These are phyloP conservation scores for Caenorhabditis latens DNA, from an alignment of 1,140 invertebrate species.

Conservation along the genomic window DNA sequence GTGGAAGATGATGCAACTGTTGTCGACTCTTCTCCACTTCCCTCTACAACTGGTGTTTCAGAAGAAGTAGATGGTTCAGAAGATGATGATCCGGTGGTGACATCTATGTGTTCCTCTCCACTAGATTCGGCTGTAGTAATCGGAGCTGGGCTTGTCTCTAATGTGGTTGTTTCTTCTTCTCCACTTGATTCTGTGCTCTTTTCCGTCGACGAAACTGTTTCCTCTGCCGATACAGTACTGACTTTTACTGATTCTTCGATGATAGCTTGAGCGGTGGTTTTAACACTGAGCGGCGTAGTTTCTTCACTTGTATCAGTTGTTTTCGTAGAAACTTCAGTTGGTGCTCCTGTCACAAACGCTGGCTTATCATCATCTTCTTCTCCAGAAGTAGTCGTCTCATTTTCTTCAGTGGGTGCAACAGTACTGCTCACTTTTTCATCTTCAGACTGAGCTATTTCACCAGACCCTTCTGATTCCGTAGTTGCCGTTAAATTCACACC, in stretches of 20 bases:
- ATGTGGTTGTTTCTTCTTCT: conserved; percentile 32
- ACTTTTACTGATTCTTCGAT: conserved; percentile 6
- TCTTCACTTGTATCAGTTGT: conserved; percentile 41
- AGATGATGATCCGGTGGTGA: neutral
- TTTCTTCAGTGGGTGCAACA: neutral
- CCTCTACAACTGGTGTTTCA: neutral
- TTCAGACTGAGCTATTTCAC: neutral
- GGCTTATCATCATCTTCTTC: conserved; percentile 8
- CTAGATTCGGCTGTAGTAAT: conserved; percentile 7
- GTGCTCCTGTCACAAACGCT: conserved; percentile 25
- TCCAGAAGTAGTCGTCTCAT: conserved; percentile 10
- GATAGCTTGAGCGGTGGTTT: conserved; percentile 4
- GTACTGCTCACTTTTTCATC: conserved; percentile 14
- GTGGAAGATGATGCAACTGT: neutral
- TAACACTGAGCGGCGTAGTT: conserved; percentile 8
- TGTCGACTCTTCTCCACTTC: conserved; percentile 17
- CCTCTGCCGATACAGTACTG: conserved; percentile 42
- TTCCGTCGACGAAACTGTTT: neutral
- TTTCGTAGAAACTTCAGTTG: neutral
- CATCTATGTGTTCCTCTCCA: neutral
- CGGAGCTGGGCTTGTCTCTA: neutral
- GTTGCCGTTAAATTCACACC: neutral
- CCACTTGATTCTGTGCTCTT: conserved; percentile 29
- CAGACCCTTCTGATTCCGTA: neutral
- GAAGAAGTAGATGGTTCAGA: neutral